Evolutionary conservation across 1,140 invertebrate genomes (phyloP), one percentile per base, ranked within the genome.

Genomic region (Pseudomyrmex dendroicus): DNA sequence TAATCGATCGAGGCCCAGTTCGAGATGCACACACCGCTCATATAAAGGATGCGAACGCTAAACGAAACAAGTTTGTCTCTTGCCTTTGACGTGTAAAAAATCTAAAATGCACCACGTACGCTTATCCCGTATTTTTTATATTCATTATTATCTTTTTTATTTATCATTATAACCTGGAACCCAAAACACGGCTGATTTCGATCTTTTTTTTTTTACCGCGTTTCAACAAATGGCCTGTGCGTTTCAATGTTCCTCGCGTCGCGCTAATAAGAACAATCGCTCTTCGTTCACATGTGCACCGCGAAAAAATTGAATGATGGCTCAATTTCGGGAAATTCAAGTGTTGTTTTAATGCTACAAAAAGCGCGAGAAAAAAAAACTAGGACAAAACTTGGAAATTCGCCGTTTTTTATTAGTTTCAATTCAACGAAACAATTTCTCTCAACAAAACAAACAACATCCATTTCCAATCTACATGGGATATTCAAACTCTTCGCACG

Each of bases 71-170:
- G 64, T 83, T 83, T 68, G 50, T 52, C 46, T 72, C 80, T 44
- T 83, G 80, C 73, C 66, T 87, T 35, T 87, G 82, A 91, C 83
- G 87, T 91, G 89, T 91, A 91, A 88, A 91, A 91, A 91, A 91
- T 91, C 91, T 91, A 91, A 91, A 89, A 89, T 88, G 87, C 86
- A 90, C 78, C 87, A 85, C 85, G 73, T 89, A 84, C 67, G 61
- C 73, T 73, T 85, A 80, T 48, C 68, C 73, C 76, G 50, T 70
- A 67, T 73, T 46, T 74, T 35, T 35, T 35, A 35, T 35, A 35
- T 35, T 35, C 35, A 35, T 35, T 35, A 35, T 35, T 35, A 61
- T 59, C 66, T 64, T 25, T 72, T 80, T 80, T 64, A 76, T 82
- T 70, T 73, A 46, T 80, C 54, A 50, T 67, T 5, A 67, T 78